phyloP scores from a whole-genome alignment of 2,888 invertebrate genomes.

The Caenorhabditis auriculariae region DNA sequence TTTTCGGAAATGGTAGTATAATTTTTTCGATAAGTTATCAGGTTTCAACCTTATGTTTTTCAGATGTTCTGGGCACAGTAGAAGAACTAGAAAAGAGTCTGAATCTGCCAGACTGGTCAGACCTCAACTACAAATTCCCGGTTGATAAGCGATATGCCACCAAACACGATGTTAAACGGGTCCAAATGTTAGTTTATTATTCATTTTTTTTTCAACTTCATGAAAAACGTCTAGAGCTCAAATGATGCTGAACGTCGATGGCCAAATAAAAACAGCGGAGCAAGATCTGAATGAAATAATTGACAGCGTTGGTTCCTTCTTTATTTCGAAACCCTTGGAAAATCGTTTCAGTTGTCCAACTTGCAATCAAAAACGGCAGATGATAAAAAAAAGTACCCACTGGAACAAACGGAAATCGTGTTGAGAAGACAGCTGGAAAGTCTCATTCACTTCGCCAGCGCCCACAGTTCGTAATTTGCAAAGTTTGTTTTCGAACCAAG shows the following conservation, averaged over 20 bases:
- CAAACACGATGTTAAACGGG: conserved; percentile 28
- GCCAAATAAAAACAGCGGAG: conserved; percentile 29
- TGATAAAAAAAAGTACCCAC: conserved; percentile 10
- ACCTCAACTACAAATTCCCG: conserved; percentile 30
- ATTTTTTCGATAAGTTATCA: not conserved
- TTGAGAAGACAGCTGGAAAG: conserved; percentile 29
- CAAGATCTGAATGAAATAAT: conserved; percentile 25
- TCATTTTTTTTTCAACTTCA: not conserved
- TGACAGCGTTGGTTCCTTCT: no score
- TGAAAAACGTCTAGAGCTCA: conserved; percentile 16
- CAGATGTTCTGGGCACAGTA: conserved; percentile 21
- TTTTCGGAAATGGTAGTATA: not conserved
- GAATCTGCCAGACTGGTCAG: conserved; percentile 30
- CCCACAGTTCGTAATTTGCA: conserved; percentile 14
- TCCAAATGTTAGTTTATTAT: conserved; percentile 23
- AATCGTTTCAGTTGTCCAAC: conserved; percentile 5
- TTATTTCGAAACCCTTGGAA: no score
- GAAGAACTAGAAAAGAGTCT: conserved; percentile 26
- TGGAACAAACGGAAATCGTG: conserved; percentile 26
- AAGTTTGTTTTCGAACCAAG: not conserved
- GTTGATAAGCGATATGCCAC: conserved; percentile 22
- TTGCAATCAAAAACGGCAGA: conserved; percentile 13
- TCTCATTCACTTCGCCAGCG: conserved; percentile 15
- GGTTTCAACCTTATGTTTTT: not conserved
- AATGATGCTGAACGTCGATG: conserved; percentile 31